A percentile compares a stretch with the other conserved stretches of the same genome.
Conservation (phyloP, 92 coral and sea anemone species). For the Palythoa heliodiscus region DNA sequence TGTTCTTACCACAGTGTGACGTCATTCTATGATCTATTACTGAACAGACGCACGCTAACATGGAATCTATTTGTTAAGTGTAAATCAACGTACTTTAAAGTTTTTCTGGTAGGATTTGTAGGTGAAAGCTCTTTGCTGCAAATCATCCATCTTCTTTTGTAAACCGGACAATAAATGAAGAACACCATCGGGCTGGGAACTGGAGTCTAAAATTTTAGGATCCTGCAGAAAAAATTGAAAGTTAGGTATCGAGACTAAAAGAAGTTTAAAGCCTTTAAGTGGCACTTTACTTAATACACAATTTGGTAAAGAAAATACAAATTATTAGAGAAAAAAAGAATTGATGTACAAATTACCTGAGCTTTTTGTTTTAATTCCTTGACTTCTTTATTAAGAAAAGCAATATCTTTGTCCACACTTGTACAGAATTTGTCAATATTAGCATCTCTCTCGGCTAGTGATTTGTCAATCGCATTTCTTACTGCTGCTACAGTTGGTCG, state of each 20-base stretch:
- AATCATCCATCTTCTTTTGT: slow-evolving; percentile 88
- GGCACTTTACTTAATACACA: too few relatives aligned
- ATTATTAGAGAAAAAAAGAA: too few relatives aligned
- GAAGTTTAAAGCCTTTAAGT: too few relatives aligned
- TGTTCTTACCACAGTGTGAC: too few relatives aligned
- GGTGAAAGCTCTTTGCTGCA: slow-evolving; percentile 79
- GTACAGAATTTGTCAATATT: slow-evolving; percentile 98
- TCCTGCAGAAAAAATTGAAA: slow-evolving; percentile 51
- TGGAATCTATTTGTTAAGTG: too few relatives aligned
- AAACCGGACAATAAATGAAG: slow-evolving; percentile 74
- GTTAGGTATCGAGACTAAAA: not conserved
- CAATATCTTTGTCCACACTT: slow-evolving; percentile 91
- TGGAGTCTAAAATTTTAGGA: slow-evolving; percentile 95
- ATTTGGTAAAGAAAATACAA: too few relatives aligned
- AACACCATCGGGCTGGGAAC: slow-evolving; percentile 79
- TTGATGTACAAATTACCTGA: slow-evolving; percentile 60
- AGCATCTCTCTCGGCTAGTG: slow-evolving; percentile 97
- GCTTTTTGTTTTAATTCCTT: slow-evolving; percentile 97
- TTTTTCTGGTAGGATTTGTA: slow-evolving; percentile 92
- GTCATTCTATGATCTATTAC: too few relatives aligned
- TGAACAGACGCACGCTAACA: too few relatives aligned
- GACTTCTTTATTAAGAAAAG: slow-evolving; percentile 87
- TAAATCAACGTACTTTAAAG: slow-evolving; percentile 71
- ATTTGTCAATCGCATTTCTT: slow-evolving; percentile 96
- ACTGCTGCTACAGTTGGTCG: slow-evolving; percentile 94